phyloP scores from a whole-genome alignment of 2,113 vertebrate species.

The Australoheros scitulus region DNA sequence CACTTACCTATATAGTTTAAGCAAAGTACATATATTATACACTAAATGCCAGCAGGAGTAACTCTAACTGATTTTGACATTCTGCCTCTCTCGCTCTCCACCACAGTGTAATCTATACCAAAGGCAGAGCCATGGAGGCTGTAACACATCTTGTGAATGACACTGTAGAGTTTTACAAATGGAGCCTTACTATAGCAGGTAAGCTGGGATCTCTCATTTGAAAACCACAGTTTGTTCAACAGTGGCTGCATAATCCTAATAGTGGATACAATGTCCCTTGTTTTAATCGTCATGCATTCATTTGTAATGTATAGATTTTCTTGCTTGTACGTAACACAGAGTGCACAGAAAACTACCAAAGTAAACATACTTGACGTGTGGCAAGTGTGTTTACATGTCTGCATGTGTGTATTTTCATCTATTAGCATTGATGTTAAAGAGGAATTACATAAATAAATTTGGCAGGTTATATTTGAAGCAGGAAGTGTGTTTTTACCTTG shows the following conservation, averaged over 20 bases:
- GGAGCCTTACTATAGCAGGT: slow-evolving; percentile 97
- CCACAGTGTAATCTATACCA: slow-evolving; percentile 71
- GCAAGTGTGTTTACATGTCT: not conserved
- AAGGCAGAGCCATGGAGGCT: slow-evolving; percentile 77
- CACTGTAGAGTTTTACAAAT: slow-evolving; percentile 93
- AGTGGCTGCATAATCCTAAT: not conserved
- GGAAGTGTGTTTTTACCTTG: not conserved
- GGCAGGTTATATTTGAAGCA: accelerated
- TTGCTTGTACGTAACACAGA: not conserved
- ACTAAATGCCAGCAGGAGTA: not conserved
- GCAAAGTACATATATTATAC: not conserved
- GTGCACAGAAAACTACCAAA: not conserved
- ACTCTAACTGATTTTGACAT: slow-evolving; percentile 8
- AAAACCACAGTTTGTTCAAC: not conserved
- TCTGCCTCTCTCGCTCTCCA: not conserved
- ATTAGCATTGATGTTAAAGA: not conserved
- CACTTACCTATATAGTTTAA: not conserved
- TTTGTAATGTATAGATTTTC: not conserved
- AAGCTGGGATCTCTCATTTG: slow-evolving; percentile 53
- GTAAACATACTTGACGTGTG: not conserved
- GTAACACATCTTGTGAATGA: slow-evolving; percentile 86
- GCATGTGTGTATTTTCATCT: not conserved
- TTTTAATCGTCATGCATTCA: not conserved
- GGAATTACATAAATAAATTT: not conserved
- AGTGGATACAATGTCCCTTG: not conserved